These are phyloP conservation scores for Pavo muticus DNA, from an alignment of 2,113 vertebrate species.

Conservation along the genomic window DNA sequence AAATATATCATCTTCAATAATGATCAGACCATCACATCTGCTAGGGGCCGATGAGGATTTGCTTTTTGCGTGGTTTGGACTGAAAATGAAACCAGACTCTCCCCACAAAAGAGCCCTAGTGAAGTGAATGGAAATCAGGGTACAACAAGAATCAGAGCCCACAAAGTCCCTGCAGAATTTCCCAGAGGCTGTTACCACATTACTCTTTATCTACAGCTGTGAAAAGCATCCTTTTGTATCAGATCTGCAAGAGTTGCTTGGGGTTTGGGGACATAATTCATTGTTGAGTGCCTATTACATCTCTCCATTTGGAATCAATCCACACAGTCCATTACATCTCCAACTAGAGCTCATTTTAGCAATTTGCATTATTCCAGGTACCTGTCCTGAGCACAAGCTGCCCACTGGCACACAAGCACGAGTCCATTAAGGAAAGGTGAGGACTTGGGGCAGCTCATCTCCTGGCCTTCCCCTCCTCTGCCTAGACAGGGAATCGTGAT, in stretches of 20 bases:
- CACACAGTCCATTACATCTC: conserved; percentile 20
- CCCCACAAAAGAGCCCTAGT: background rate
- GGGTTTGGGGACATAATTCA: conserved; percentile 10
- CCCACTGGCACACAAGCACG: background rate
- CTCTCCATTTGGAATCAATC: conserved; percentile 29
- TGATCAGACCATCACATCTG: conserved; percentile 43
- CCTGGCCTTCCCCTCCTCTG: fast-evolving
- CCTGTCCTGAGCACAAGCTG: background rate
- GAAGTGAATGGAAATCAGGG: conserved; percentile 11
- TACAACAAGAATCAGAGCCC: background rate
- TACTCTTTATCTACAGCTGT: conserved; percentile 31
- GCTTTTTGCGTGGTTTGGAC: conserved; percentile 20
- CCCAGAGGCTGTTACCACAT: background rate
- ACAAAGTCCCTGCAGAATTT: conserved; percentile 24
- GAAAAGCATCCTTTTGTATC: background rate
- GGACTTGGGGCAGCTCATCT: background rate
- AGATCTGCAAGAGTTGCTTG: background rate
- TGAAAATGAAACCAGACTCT: background rate
- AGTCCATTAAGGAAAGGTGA: background rate
- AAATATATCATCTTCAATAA: conserved; percentile 70
- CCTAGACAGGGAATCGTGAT: background rate
- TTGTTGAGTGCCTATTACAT: background rate
- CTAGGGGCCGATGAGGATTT: conserved; percentile 1
- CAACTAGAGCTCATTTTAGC: conserved; percentile 1
- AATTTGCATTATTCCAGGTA: background rate